Percentiles rank a stretch among this genome's conserved stretches.
Evolutionary conservation across 2,797 vertebrate species (phyloP).

Genomic region (Smutsia temminckii): DNA sequence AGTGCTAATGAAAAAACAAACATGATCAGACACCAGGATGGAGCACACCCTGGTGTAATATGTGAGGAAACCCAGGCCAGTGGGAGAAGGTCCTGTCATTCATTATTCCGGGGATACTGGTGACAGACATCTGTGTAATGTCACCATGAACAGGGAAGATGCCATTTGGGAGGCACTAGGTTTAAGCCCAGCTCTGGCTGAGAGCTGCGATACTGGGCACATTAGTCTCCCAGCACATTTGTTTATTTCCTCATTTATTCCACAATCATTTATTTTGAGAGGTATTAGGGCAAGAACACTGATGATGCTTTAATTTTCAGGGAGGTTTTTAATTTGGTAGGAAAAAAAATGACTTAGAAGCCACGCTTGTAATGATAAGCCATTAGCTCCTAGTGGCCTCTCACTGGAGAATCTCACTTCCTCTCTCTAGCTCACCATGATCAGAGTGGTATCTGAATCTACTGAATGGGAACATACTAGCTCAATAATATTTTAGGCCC

Average conservation of each 20-base stretch:
- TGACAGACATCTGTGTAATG: not conserved
- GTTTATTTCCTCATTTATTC: not conserved
- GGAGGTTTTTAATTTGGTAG: not conserved
- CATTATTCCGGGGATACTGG: not conserved
- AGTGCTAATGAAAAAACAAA: not conserved
- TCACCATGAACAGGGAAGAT: not conserved
- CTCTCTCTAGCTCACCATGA: not conserved
- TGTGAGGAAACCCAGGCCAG: not conserved
- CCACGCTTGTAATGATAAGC: not conserved
- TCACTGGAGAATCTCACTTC: too few relatives aligned
- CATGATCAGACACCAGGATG: not conserved
- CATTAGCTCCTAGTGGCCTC: not conserved
- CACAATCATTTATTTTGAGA: not conserved
- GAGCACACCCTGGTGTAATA: not conserved
- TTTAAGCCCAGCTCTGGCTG: not conserved
- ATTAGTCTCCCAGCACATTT: too few relatives aligned
- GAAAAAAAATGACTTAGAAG: not conserved
- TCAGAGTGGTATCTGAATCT: not conserved
- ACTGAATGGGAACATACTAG: not conserved
- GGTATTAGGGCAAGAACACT: not conserved
- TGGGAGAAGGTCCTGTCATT: not conserved
- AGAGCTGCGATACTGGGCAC: too few relatives aligned
- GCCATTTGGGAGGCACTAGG: not conserved
- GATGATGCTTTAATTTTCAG: not conserved
- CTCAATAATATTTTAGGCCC: not conserved